phyloP scores from a whole-genome alignment of 2,888 invertebrate genomes.

The Drosophila lutescens region DNA sequence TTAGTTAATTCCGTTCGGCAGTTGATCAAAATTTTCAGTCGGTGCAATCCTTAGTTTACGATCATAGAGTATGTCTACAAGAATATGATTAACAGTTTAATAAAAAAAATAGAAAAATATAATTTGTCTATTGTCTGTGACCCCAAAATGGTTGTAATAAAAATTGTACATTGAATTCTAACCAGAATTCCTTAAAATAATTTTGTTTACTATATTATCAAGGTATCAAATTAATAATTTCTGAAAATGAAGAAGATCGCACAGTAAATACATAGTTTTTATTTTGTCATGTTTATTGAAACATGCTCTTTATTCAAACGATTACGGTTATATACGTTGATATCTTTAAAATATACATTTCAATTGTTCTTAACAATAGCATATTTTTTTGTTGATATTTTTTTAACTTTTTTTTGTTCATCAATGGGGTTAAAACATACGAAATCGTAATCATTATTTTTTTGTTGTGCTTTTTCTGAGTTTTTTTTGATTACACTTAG shows the following conservation, averaged over 20 bases:
- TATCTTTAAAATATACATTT: slow-evolving; percentile 51
- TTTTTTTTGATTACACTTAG: slow-evolving; percentile 53
- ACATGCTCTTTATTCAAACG: slow-evolving; percentile 62
- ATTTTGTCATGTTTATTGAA: slow-evolving; percentile 52
- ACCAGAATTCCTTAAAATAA: not conserved
- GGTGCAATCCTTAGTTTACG: slow-evolving; percentile 38
- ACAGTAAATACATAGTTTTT: not conserved
- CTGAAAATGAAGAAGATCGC: too few species aligned
- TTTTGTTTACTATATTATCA: not conserved
- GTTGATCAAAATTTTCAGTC: slow-evolving; percentile 31
- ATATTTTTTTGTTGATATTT: slow-evolving; percentile 42
- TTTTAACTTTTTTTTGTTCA: slow-evolving; percentile 56
- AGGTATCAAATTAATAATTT: too few species aligned
- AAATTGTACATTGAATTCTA: not conserved
- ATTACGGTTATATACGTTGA: slow-evolving; percentile 45
- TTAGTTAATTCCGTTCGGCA: slow-evolving; percentile 25
- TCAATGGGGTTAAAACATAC: slow-evolving; percentile 41
- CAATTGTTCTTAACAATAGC: slow-evolving; percentile 53
- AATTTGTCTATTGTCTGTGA: slow-evolving; percentile 1
- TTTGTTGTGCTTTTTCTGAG: slow-evolving; percentile 19
- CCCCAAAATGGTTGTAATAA: slow-evolving; percentile 1
- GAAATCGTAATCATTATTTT: slow-evolving; percentile 38
- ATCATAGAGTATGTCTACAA: slow-evolving; percentile 12
- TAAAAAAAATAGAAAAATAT: slow-evolving; percentile 1
- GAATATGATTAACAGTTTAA: slow-evolving; percentile 18